Percentiles rank a stretch among this genome's conserved stretches.
Conservation (phyloP, 2,113 vertebrate genomes). For the Todiramphus chloris region DNA sequence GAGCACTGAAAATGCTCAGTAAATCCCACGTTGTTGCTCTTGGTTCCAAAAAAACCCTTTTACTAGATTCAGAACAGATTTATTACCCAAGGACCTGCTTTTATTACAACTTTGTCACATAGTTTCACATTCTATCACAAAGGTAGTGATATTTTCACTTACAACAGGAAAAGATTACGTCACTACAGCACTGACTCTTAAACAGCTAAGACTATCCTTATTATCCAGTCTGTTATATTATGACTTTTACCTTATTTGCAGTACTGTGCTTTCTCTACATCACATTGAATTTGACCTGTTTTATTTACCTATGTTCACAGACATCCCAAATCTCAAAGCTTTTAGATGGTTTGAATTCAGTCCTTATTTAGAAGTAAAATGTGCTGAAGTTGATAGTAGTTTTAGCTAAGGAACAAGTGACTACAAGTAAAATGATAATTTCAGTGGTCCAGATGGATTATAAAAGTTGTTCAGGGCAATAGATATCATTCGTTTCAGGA, state of each 20-base stretch:
- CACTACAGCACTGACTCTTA: background rate
- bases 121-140: background rate
- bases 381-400: background rate
- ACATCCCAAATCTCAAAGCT: background rate
- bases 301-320: background rate
- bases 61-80: background rate
- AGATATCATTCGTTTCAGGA: background rate
- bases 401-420: background rate
- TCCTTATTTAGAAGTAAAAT: background rate
- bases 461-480: background rate
- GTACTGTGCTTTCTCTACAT: background rate
- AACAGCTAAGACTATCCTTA: background rate
- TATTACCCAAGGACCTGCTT: background rate
- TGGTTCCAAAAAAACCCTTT: background rate
- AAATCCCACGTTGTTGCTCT: background rate
- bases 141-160: background rate
- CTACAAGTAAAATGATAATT: background rate
- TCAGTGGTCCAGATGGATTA: background rate
- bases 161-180: background rate
- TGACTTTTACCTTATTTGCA: background rate
- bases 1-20: conserved; percentile 2
- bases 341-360: background rate
- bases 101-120: background rate
- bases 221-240: background rate
- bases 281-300: background rate